Base-by-base conservation (phyloP, 2,888 invertebrate species). In the Epistrophella euchroma region DNA sequence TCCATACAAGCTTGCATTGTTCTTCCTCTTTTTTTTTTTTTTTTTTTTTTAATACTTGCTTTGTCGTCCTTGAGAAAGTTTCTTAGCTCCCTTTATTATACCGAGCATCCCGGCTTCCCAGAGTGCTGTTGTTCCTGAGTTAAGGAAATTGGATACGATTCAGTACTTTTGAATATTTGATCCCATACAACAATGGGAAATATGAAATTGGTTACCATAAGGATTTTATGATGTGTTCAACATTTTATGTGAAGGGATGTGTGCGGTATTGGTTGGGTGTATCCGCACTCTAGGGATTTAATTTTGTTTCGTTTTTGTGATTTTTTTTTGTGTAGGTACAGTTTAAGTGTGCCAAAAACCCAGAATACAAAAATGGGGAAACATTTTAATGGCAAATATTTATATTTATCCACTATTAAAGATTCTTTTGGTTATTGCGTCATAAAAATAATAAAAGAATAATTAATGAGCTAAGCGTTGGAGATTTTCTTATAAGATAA, bases 131-230 rank as follows among this genome's bases (percentile, higher is more conserved):
- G 60, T 68, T 55, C 62, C 55, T 13, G 58, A 77, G 70, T 68
- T 77, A 56, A 55, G 17, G 72, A 72, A 81, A 82, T 82, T 74
- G 77, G 74, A 78, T 82, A 77, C 77, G 86, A 86, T 86, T 86
- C 82, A 47, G 86, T 77, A 77, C 82, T 86, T 80, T 86, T 86
- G 86, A 86, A 86, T 86, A 86, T 86, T 86, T 86, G 74, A 86
- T 86, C 81, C 52, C 75, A n/a, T n/a, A n/a, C n/a, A 71, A 86
- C 86, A 78, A 78, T 86, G 86, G 78, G 82, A 82, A 78, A 86
- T 82, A 86, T 86, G 77, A 82, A 86, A 86, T 78, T 86, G 82
- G 82, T 86, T 58, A 78, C 52, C 86, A 86, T 82, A 86, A 77
- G 86, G 86, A 82, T 86, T 86, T 86, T 86, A 82, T 78, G 77